Evolutionary conservation across 2,888 invertebrate species (phyloP).

Genomic region (Seladonia tumulorum): DNA sequence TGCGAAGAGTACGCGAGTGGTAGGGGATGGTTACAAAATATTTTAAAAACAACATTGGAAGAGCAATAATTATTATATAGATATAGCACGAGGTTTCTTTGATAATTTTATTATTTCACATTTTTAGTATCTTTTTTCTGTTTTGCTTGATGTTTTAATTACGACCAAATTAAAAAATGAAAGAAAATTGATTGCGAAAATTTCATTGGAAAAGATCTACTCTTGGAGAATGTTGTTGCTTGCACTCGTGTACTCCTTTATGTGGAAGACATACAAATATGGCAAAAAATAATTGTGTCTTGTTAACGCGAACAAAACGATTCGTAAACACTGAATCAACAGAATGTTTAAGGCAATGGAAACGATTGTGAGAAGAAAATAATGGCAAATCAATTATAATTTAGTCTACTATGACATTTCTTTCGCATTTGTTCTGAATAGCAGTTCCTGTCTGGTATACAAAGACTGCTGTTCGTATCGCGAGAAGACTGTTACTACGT

Average conservation of each 20-base stretch:
- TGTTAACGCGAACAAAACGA: conserved; percentile 63
- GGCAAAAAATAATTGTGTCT: conserved; percentile 66
- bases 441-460: conserved; percentile 69
- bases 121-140: background rate
- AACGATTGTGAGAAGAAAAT: conserved; percentile 7
- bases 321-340: conserved; percentile 66
- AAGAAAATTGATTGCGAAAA: background rate
- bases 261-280: conserved; percentile 60
- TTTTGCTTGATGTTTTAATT: conserved; percentile 16
- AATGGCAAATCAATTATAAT: conserved; percentile 51
- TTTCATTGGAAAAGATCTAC: background rate
- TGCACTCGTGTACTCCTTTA: conserved; percentile 64
- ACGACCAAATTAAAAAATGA: background rate
- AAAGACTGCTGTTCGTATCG: conserved; percentile 77
- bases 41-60: conserved; percentile 20
- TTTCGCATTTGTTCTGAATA: conserved; percentile 70
- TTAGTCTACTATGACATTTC: conserved; percentile 66
- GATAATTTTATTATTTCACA: conserved; percentile 10
- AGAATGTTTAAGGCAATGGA: conserved; percentile 65
- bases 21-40: conserved; percentile 53
- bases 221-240: conserved; percentile 20
- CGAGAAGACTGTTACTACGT: conserved; percentile 72
- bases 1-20: conserved; percentile 61
- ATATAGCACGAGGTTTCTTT: conserved; percentile 9
- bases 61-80: conserved; percentile 20